Conservation (phyloP, 2,888 invertebrate species). For the Cosmia pyralina region DNA sequence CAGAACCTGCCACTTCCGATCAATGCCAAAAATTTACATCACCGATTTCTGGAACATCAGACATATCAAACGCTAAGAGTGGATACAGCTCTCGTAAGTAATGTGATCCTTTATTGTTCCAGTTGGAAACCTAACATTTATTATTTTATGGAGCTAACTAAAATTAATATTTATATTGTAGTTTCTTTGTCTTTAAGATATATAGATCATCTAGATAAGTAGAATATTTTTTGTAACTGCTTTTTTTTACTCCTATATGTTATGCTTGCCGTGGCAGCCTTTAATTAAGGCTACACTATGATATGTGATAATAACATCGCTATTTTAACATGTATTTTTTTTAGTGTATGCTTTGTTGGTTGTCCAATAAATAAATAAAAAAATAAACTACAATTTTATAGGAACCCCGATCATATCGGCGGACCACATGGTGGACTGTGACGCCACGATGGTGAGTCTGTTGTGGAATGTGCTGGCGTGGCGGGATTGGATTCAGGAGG, state of each 20-base stretch:
- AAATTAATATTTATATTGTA: too few species aligned
- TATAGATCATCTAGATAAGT: too few species aligned
- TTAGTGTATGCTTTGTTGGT: too few species aligned
- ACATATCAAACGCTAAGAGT: slow-evolving; percentile 52
- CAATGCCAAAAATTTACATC: slow-evolving; percentile 66
- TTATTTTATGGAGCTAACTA: not conserved
- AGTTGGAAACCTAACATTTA: not conserved
- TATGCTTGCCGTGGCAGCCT: too few species aligned
- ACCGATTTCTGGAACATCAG: slow-evolving; percentile 38
- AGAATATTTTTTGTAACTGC: too few species aligned
- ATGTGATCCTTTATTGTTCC: not conserved
- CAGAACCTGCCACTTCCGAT: not conserved
- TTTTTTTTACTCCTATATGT: too few species aligned
- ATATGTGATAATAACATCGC: too few species aligned
- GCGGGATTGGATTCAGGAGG: slow-evolving; percentile 85
- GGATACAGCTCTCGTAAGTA: slow-evolving; percentile 74
- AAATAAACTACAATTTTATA: slow-evolving; percentile 50
- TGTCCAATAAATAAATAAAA: too few species aligned
- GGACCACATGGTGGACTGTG: slow-evolving; percentile 84
- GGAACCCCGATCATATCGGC: slow-evolving; percentile 79
- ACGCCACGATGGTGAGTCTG: slow-evolving; percentile 84
- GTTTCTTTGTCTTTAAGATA: too few species aligned
- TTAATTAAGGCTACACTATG: too few species aligned
- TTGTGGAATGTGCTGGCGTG: slow-evolving; percentile 86
- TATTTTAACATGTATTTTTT: too few species aligned